These are phyloP conservation scores for Chrysomallon squamiferum DNA, from an alignment of 1,140 invertebrate genomes.

Conservation along the genomic window DNA sequence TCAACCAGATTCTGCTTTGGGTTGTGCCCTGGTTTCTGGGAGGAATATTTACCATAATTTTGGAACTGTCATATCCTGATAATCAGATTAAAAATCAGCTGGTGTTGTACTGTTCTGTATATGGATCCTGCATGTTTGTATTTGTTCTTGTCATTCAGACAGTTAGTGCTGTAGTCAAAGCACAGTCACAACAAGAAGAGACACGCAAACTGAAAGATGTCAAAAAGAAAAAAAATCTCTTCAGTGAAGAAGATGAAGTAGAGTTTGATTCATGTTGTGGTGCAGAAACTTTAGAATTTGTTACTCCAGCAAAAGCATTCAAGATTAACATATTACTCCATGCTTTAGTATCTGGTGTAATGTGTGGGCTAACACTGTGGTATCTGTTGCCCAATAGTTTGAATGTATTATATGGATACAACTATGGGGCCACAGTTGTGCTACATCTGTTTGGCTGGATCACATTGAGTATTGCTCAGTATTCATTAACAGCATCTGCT, in stretches of 20 bases:
- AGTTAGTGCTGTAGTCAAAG: conserved; percentile 44
- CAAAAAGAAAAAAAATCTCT: conserved; percentile 44
- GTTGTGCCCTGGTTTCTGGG: conserved; percentile 54
- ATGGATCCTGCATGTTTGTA: conserved; percentile 46
- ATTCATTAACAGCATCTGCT: conserved; percentile 55
- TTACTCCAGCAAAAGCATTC: conserved; percentile 58
- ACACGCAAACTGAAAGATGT: conserved; percentile 24
- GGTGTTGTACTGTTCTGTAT: conserved; percentile 42
- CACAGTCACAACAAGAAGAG: conserved; percentile 19
- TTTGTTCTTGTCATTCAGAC: conserved; percentile 52
- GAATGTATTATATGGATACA: conserved; percentile 40
- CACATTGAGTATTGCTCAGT: conserved; percentile 57
- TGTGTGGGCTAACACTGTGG: conserved; percentile 51
- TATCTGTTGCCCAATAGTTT: conserved; percentile 54
- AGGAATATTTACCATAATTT: conserved; percentile 51
- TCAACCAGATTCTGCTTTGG: conserved; percentile 52
- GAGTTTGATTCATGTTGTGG: conserved; percentile 59
- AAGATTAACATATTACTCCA: conserved; percentile 57
- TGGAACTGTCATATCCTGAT: conserved; percentile 40
- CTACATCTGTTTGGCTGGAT: conserved; percentile 61
- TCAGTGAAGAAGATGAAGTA: conserved; percentile 59
- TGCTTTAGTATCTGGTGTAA: conserved; percentile 50
- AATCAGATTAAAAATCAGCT: conserved; percentile 38
- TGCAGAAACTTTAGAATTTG: conserved; percentile 54
- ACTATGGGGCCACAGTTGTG: conserved; percentile 47